Conservation (phyloP, 2,113 vertebrate genomes). For the Dasyornis broadbenti region DNA sequence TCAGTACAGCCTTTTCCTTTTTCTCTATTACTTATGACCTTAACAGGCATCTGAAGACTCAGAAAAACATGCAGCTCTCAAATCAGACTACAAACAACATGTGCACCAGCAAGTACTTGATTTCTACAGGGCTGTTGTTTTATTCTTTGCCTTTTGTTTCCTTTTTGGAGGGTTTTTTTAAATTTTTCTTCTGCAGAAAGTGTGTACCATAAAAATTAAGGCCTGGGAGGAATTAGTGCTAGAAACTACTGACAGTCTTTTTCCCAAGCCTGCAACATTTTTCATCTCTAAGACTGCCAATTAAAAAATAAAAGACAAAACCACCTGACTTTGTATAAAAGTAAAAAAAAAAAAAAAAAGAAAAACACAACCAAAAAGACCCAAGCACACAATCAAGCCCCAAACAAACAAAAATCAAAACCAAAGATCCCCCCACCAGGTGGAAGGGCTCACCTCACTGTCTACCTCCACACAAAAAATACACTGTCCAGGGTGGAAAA, state of each 20-base stretch:
- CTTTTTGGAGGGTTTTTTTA: not conserved
- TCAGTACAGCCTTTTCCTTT: not conserved
- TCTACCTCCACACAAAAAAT: not conserved
- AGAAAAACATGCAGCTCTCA: not conserved
- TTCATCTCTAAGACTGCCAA: not conserved
- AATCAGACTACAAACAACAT: not conserved
- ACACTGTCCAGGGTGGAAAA: not conserved
- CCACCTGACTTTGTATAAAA: fast-evolving
- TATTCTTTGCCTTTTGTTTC: not conserved
- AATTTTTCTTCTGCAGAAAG: not conserved
- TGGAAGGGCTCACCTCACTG: not conserved
- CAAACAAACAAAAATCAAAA: not conserved
- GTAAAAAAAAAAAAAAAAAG: too few relatives aligned
- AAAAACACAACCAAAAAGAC: too few relatives aligned
- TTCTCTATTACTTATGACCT: not conserved
- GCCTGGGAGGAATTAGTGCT: not conserved
- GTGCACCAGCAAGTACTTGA: not conserved
- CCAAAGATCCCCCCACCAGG: not conserved
- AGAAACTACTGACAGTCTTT: not conserved
- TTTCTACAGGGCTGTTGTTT: not conserved
- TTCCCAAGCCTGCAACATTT: not conserved
- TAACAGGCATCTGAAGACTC: not conserved
- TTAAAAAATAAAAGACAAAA: not conserved
- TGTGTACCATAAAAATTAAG: not conserved
- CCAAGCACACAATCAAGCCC: not conserved